Conservation (phyloP, 2,888 invertebrate genomes). For the Leuctra nigra region DNA sequence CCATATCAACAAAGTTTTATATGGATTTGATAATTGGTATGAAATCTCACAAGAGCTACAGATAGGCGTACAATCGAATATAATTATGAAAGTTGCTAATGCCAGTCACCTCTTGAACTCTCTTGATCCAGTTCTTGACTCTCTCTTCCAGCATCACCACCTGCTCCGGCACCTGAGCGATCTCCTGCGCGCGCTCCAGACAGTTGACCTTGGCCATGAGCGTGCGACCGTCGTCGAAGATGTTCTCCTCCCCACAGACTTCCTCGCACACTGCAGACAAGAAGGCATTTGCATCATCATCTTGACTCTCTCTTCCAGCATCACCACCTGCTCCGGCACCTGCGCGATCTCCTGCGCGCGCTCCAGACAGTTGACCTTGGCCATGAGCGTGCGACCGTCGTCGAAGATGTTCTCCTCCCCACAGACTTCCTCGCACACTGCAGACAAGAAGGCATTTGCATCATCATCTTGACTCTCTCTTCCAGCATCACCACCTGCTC, state of each 20-base stretch:
- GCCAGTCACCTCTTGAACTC: constrained; percentile 60
- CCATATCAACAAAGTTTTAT: too few relatives aligned
- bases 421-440: constrained; percentile 80
- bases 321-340: constrained; percentile 55
- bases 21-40: too few relatives aligned
- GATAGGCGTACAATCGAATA: constrained; percentile 7
- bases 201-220: constrained; percentile 54
- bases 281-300: too few relatives aligned
- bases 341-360: constrained; percentile 47
- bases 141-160: constrained; percentile 62
- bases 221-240: constrained; percentile 66
- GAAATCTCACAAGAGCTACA: too few relatives aligned
- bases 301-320: constrained; percentile 65
- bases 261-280: constrained; percentile 65
- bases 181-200: constrained; percentile 51
- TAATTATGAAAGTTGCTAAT: not conserved
- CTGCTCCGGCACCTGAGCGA: constrained; percentile 52
- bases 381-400: constrained; percentile 59
- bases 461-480: constrained; percentile 69
- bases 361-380: constrained; percentile 51
- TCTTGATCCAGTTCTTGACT: constrained; percentile 72
- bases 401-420: constrained; percentile 71
- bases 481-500: constrained; percentile 60
- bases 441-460: too few relatives aligned
- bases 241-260: constrained; percentile 68